phyloP scores from a whole-genome alignment of 2,113 vertebrate genomes.

The Apaloderma vittatum region DNA sequence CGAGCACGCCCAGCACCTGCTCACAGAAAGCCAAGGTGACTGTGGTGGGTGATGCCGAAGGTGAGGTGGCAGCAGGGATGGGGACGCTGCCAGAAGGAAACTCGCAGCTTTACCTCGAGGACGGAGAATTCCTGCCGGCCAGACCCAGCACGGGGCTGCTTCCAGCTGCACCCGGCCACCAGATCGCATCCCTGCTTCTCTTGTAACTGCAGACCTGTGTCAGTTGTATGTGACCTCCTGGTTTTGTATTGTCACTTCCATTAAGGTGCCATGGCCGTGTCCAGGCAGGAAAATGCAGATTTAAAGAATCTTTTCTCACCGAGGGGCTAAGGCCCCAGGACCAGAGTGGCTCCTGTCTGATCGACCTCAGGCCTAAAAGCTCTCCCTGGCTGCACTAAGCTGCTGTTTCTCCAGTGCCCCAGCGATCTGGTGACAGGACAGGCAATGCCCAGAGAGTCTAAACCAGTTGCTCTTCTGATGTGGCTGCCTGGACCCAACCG shows the following conservation, averaged over 20 bases:
- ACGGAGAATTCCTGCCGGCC: neutral
- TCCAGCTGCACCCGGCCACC: accelerated
- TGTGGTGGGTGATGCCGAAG: accelerated
- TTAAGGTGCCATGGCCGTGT: neutral
- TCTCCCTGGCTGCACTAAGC: neutral
- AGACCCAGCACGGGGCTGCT: accelerated
- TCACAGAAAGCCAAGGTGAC: neutral
- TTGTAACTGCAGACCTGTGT: neutral
- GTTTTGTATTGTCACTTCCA: neutral
- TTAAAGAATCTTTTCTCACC: neutral
- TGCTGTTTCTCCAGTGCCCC: neutral
- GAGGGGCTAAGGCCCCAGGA: neutral
- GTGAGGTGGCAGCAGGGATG: neutral
- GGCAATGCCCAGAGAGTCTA: neutral
- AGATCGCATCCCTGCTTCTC: neutral
- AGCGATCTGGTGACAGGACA: neutral
- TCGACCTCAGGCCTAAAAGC: neutral
- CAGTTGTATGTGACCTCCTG: neutral
- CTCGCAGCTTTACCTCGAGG: neutral
- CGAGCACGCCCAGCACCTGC: neutral
- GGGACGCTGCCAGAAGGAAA: neutral
- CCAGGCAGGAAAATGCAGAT: neutral
- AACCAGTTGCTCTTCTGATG: neutral
- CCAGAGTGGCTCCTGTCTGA: neutral
- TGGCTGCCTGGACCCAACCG: too few species aligned